phyloP scores from a whole-genome alignment of 2,113 vertebrate species.

The Micronycteris hirsuta region DNA sequence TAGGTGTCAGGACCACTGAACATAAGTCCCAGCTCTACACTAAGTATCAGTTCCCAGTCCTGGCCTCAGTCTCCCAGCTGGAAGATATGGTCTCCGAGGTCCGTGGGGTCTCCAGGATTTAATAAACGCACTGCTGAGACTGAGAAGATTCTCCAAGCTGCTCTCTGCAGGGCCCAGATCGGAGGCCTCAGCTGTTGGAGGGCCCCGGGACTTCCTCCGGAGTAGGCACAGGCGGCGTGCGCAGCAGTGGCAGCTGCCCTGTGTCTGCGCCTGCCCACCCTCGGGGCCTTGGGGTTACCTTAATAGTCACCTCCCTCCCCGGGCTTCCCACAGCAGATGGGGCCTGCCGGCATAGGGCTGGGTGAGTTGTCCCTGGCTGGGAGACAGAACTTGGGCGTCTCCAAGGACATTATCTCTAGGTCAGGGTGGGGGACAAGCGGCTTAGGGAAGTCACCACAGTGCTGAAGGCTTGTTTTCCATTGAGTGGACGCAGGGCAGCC shows the following conservation, averaged over 20 bases:
- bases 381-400: not conserved
- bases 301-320: slow-evolving; percentile 10
- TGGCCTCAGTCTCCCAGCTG: not conserved
- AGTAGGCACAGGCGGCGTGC: not conserved
- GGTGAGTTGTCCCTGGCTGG: not conserved
- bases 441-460: not conserved
- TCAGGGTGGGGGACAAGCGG: not conserved
- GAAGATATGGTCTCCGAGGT: not conserved
- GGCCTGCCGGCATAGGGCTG: not conserved
- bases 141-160: not conserved
- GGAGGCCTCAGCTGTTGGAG: slow-evolving; percentile 11
- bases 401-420: not conserved
- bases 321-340: not conserved
- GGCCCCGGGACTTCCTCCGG: not conserved
- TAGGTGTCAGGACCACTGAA: not conserved
- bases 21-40: not conserved
- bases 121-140: not conserved
- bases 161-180: not conserved
- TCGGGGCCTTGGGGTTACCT: slow-evolving; percentile 10
- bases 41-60: not conserved
- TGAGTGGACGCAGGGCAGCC: not conserved
- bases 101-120: not conserved
- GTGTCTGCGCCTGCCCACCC: not conserved
- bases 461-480: not conserved
- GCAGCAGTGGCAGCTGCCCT: slow-evolving; percentile 23